These are phyloP conservation scores for Schlechtendalia chinensis DNA, from an alignment of 1,140 invertebrate genomes.

Conservation along the genomic window DNA sequence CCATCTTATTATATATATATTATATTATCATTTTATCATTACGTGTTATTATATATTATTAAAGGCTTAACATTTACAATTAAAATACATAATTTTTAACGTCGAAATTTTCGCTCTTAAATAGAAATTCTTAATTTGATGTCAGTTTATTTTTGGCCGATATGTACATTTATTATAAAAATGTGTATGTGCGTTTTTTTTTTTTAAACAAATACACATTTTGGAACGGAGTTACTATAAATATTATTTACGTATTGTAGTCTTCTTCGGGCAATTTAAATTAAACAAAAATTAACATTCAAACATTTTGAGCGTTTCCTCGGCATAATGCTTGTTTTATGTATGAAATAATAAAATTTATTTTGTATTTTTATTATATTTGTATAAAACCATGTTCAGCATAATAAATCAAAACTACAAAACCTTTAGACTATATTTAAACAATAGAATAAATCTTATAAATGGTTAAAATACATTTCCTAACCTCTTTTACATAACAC, in stretches of 20 bases:
- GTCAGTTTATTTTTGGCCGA: no score
- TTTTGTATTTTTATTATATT: conserved; percentile 24
- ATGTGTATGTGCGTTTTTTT: not conserved
- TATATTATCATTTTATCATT: no score
- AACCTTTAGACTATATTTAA: conserved; percentile 35
- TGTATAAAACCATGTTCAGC: conserved; percentile 13
- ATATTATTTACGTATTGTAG: no score
- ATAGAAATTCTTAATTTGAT: no score
- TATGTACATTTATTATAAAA: no score
- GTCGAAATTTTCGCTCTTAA: no score
- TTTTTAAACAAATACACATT: not conserved
- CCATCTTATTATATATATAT: no score
- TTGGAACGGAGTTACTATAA: no score
- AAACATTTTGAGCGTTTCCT: not conserved
- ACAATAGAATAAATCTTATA: conserved; percentile 43
- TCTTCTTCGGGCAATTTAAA: not conserved
- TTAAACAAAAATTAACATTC: conserved; percentile 15
- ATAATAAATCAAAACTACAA: conserved; percentile 37
- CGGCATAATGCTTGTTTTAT: conserved; percentile 2
- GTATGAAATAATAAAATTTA: conserved; percentile 7
- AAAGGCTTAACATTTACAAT: no score
- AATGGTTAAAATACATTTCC: conserved; percentile 37
- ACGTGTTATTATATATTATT: no score
- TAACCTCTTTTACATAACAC: conserved; percentile 37
- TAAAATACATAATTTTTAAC: no score